These are phyloP conservation scores for Girardinus metallicus DNA, from an alignment of 2,797 vertebrate species.

Conservation along the genomic window DNA sequence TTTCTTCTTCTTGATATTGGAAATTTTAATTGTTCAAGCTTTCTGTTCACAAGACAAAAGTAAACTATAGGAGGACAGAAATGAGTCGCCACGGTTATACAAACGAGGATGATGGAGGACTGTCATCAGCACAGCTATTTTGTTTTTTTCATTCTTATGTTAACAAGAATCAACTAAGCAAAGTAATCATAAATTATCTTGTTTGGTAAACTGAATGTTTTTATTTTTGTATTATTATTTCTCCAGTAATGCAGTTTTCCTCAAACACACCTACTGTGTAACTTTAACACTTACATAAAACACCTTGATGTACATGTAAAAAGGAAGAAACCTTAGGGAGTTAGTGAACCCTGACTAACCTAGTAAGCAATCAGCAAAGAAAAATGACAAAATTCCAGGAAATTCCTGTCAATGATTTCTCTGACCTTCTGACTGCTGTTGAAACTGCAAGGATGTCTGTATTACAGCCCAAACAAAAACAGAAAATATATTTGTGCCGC, in stretches of 20 bases:
- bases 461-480: conserved; percentile 30
- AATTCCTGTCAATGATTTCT: conserved; percentile 28
- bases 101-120: neutral
- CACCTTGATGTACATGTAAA: neutral
- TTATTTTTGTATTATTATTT: neutral
- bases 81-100: neutral
- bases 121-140: neutral
- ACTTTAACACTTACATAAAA: neutral
- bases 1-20: neutral
- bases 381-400: conserved; percentile 28
- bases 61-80: neutral
- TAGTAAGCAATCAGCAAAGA: conserved; percentile 39
- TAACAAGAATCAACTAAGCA: neutral
- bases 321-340: conserved; percentile 5
- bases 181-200: neutral
- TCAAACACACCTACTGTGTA: neutral
- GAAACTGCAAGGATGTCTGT: conserved; percentile 41
- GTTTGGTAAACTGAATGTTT: neutral
- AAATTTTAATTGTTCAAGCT: neutral
- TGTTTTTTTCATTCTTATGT: neutral
- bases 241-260: neutral
- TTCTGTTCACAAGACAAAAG: neutral
- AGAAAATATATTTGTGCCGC: neutral
- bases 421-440: conserved; percentile 39
- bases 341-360: conserved; percentile 38